phyloP scores from a whole-genome alignment of 2,113 vertebrate species.

The Aegypius monachus region DNA sequence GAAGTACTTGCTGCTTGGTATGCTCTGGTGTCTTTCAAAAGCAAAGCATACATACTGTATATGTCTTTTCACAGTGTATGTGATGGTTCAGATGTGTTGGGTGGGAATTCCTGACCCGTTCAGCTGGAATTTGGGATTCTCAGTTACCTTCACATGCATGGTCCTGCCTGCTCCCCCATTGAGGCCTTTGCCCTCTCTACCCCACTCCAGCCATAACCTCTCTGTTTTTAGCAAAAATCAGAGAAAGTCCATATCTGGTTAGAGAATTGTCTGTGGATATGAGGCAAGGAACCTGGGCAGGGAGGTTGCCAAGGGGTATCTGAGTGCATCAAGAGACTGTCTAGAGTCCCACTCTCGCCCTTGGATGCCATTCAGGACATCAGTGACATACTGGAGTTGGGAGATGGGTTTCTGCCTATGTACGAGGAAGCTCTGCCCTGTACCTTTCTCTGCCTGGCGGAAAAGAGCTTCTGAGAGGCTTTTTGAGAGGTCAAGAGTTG shows the following conservation, averaged over 20 bases:
- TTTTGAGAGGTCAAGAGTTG: background rate
- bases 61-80: background rate
- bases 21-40: background rate
- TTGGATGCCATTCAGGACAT: background rate
- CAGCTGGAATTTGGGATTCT: background rate
- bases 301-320: background rate
- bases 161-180: background rate
- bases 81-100: background rate
- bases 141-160: background rate
- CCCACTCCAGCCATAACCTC: background rate
- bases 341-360: rapidly evolving
- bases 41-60: rapidly evolving
- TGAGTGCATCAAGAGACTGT: background rate
- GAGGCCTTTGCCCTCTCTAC: background rate
- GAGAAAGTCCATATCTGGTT: background rate
- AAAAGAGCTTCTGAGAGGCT: background rate
- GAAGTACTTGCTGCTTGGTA: background rate
- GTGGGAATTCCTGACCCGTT: background rate
- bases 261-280: background rate
- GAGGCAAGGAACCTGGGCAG: background rate
- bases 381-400: rapidly evolving
- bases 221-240: background rate
- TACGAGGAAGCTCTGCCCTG: background rate
- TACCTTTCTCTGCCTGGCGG: background rate
- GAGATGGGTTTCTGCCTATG: background rate